A percentile compares a stretch with the other conserved stretches of the same genome.
Conservation (phyloP, 2,113 vertebrate species). For the Pycnonotus jocosus region DNA sequence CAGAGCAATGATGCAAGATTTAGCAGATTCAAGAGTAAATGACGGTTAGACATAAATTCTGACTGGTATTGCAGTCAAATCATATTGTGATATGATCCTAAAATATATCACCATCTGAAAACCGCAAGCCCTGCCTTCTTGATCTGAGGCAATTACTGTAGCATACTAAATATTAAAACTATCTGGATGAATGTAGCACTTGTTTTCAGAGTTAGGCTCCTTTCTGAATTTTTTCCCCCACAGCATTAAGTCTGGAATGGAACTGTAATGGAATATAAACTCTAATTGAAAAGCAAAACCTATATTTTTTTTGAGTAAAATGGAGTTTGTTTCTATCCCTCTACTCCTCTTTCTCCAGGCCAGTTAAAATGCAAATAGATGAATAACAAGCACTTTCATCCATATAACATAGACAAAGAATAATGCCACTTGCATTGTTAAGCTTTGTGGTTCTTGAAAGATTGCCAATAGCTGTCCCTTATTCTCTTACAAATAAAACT, state of each 20-base stretch:
- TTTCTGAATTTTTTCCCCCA: neutral
- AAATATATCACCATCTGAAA: neutral
- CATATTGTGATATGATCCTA: neutral
- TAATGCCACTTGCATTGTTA: neutral
- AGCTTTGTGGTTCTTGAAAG: neutral
- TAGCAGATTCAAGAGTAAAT: neutral
- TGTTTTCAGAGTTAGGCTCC: neutral
- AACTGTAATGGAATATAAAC: neutral
- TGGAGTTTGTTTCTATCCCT: neutral
- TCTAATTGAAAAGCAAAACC: slow-evolving; percentile 11
- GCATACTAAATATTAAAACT: neutral
- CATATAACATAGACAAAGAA: neutral
- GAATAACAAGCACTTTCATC: neutral
- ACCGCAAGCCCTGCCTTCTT: fast-evolving
- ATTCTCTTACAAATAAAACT: neutral
- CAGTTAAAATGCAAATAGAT: neutral
- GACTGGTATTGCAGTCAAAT: neutral
- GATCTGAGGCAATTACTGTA: neutral
- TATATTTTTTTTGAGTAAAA: neutral
- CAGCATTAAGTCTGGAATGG: neutral
- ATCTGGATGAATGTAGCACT: neutral
- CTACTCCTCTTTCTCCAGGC: neutral
- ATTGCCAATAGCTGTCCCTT: neutral
- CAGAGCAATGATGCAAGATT: neutral
- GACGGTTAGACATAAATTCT: neutral